phyloP scores from a whole-genome alignment of 2,113 vertebrate genomes.

The Oxygymnocypris stewartii region DNA sequence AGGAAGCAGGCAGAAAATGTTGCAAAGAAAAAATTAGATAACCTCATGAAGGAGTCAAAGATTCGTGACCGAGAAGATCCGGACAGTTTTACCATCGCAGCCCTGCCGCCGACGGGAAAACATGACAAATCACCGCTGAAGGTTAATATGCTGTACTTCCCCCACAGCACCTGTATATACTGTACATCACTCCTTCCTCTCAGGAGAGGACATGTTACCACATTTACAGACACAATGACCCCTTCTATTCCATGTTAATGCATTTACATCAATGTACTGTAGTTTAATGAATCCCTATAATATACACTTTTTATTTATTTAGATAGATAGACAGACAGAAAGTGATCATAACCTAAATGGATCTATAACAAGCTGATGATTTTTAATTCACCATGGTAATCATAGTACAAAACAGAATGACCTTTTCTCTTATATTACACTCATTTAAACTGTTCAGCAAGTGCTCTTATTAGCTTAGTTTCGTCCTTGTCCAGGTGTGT shows the following conservation, averaged over 20 bases:
- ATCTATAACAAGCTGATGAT: neutral
- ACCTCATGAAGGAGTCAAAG: conserved; percentile 94
- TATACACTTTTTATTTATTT: neutral
- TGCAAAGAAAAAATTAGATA: conserved; percentile 94
- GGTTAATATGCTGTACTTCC: conserved; percentile 57
- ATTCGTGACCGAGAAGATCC: conserved; percentile 93
- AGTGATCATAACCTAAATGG: neutral
- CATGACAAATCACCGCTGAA: conserved; percentile 70
- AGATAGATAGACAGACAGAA: neutral
- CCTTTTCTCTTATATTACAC: neutral
- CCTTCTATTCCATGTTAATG: neutral
- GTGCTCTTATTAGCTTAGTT: neutral
- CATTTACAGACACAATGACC: neutral
- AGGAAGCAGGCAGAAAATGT: conserved; percentile 92
- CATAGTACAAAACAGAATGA: neutral
- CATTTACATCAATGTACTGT: neutral
- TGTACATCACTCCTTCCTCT: neutral
- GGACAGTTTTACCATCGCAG: conserved; percentile 83
- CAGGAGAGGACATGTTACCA: neutral
- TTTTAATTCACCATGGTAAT: neutral
- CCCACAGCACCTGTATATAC: conserved; percentile 69
- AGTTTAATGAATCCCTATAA: neutral
- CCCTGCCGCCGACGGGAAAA: conserved; percentile 76
- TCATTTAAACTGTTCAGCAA: neutral
- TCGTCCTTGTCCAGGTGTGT: neutral